Percentiles rank a stretch among this genome's conserved stretches.
phyloP scores from a whole-genome alignment of 92 coral and sea anemone species.

The Umimayanthus chanpuru region DNA sequence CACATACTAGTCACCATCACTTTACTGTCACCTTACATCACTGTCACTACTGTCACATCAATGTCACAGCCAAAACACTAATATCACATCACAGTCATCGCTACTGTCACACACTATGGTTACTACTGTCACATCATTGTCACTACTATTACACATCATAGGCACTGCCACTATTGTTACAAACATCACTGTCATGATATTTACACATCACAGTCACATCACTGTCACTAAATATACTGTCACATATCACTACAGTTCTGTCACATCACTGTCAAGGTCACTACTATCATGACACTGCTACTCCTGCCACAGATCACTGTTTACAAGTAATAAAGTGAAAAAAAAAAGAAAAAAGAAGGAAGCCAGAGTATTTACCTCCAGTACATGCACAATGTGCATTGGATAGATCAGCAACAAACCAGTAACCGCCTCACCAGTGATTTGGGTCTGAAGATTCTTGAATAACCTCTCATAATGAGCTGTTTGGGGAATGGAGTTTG shows the following conservation, averaged over 20 bases:
- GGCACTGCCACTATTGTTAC: too few relatives aligned
- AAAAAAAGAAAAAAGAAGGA: too few relatives aligned
- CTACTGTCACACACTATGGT: background rate
- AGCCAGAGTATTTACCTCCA: slow-evolving; percentile 70
- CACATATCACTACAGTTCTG: too few relatives aligned
- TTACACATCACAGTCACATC: too few relatives aligned
- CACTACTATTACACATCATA: background rate
- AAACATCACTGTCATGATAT: too few relatives aligned
- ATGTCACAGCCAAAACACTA: too few relatives aligned
- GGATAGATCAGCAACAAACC: slow-evolving; percentile 93
- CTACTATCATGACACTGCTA: too few relatives aligned
- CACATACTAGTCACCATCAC: background rate
- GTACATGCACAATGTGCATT: slow-evolving; percentile 85
- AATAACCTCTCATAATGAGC: slow-evolving; percentile 94
- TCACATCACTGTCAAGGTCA: too few relatives aligned
- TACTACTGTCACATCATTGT: background rate
- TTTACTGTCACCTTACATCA: background rate
- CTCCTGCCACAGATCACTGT: too few relatives aligned
- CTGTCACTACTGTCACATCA: background rate
- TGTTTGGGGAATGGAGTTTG: slow-evolving; percentile 19
- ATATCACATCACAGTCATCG: background rate
- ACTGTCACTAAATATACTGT: too few relatives aligned
- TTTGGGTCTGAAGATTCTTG: slow-evolving; percentile 84
- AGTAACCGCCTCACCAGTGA: slow-evolving; percentile 93
- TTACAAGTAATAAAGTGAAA: too few relatives aligned